Evolutionary conservation across 2,888 invertebrate genomes (phyloP).

Genomic region (Leucophenga montana): DNA sequence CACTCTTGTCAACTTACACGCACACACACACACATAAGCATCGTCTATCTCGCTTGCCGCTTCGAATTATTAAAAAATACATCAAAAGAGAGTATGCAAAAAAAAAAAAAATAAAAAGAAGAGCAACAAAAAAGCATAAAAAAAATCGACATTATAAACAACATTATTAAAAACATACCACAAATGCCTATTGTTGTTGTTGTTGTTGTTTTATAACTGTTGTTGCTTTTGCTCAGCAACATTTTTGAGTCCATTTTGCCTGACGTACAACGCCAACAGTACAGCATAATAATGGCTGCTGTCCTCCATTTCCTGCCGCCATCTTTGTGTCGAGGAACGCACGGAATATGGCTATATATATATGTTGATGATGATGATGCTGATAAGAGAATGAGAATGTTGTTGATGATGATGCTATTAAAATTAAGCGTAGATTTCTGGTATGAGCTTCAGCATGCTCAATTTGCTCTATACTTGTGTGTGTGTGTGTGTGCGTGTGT

Average conservation of each 20-base stretch:
- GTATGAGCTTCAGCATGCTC: slow-evolving; percentile 4
- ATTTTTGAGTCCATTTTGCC: slow-evolving; percentile 69
- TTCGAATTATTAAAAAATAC: slow-evolving; percentile 50
- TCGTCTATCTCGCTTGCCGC: neutral
- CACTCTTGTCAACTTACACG: neutral
- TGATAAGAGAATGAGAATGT: neutral
- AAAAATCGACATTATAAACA: slow-evolving; percentile 35
- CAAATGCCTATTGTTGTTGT: slow-evolving; percentile 41
- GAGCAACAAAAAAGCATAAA: slow-evolving; percentile 30
- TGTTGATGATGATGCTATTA: slow-evolving; percentile 52
- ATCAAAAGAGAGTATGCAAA: slow-evolving; percentile 28
- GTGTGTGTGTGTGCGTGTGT: slow-evolving; percentile 23
- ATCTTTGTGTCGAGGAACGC: neutral
- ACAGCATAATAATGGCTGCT: slow-evolving; percentile 12
- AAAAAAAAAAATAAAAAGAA: slow-evolving; percentile 37
- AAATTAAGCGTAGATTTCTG: slow-evolving; percentile 49
- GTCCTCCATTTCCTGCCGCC: neutral
- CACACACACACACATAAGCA: neutral
- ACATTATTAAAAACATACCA: slow-evolving; percentile 48
- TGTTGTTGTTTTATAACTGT: slow-evolving; percentile 12
- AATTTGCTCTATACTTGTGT: slow-evolving; percentile 28
- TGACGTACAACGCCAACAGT: slow-evolving; percentile 14
- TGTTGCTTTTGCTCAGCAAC: slow-evolving; percentile 39
- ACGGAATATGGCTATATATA: slow-evolving; percentile 6
- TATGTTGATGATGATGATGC: neutral